Conservation (phyloP, 2,888 invertebrate species). For the Pseudoips prasinana region DNA sequence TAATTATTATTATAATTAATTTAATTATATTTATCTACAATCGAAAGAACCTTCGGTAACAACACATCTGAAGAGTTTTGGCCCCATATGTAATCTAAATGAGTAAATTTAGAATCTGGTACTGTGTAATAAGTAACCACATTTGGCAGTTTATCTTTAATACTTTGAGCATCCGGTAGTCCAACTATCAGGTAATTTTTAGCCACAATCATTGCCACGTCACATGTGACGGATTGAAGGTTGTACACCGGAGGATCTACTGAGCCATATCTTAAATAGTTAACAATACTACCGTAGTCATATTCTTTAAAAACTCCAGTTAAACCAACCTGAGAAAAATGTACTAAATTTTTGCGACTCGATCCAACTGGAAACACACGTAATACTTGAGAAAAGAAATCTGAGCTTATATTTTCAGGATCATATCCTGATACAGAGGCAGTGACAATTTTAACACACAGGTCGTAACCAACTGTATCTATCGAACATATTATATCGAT, state of each 20-base stretch:
- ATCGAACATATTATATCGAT: not conserved
- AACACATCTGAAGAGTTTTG: not conserved
- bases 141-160: not conserved
- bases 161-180: not conserved
- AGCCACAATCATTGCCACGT: not conserved
- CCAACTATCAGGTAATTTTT: not conserved
- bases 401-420: not conserved
- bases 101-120: not conserved
- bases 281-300: not conserved
- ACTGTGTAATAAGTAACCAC: not conserved
- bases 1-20: no score
- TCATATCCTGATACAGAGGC: not conserved
- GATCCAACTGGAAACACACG: not conserved
- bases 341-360: not conserved
- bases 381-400: not conserved
- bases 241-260: not conserved
- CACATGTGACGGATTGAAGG: not conserved
- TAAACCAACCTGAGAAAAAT: not conserved
- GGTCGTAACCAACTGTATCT: not conserved
- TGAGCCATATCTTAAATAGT: not conserved
- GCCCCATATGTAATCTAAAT: not conserved
- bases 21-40: no score
- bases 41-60: no score
- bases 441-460: not conserved
- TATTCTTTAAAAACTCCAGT: not conserved